A percentile compares a stretch with the other conserved stretches of the same genome.
Evolutionary conservation across 1,140 invertebrate genomes (phyloP).

Genomic region (Drosophila guanche): DNA sequence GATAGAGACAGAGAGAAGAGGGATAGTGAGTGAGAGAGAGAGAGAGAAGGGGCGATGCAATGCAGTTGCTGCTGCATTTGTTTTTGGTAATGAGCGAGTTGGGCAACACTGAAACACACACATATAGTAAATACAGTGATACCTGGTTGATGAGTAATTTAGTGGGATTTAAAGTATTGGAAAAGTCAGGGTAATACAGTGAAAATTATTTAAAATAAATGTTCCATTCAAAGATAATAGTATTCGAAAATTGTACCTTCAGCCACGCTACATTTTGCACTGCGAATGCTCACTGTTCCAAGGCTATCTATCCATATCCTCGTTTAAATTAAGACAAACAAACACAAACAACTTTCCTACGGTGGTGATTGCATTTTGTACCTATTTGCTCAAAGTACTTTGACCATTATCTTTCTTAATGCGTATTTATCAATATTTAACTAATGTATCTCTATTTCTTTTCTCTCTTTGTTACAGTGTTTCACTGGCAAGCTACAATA

Average conservation of each 20-base stretch:
- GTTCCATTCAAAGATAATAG: too few relatives aligned
- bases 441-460: constrained; percentile 43
- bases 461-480: constrained; percentile 89
- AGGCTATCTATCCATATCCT: constrained; percentile 8
- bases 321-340: constrained; percentile 2
- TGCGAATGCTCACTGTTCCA: background rate
- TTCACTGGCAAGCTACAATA: constrained; percentile 99
- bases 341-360: constrained; percentile 12
- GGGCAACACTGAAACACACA: too few relatives aligned
- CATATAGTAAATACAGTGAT: too few relatives aligned
- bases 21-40: constrained; percentile 30
- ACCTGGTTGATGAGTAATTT: too few relatives aligned
- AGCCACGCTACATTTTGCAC: too few relatives aligned
- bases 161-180: too few relatives aligned
- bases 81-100: too few relatives aligned
- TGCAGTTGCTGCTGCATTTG: too few relatives aligned
- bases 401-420: constrained; percentile 8
- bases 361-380: constrained; percentile 5
- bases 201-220: too few relatives aligned
- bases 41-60: constrained; percentile 12
- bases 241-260: too few relatives aligned
- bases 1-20: background rate
- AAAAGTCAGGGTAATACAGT: too few relatives aligned
- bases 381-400: constrained; percentile 4
- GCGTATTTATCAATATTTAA: constrained; percentile 20